These are phyloP conservation scores for Girardinus metallicus DNA, from an alignment of 2,797 vertebrate species.

Conservation along the genomic window DNA sequence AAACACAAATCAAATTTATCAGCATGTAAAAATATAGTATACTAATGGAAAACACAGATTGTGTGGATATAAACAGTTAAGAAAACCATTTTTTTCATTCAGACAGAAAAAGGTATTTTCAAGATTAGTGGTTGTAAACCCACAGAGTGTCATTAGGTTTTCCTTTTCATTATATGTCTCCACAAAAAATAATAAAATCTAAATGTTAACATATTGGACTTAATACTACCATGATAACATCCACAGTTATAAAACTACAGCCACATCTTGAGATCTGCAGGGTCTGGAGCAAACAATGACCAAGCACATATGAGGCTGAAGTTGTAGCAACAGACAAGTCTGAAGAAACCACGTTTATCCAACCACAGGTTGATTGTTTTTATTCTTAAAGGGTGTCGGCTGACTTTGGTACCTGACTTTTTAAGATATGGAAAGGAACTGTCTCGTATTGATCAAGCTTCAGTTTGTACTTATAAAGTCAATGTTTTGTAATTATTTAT, in stretches of 20 bases:
- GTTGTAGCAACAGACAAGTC: background rate
- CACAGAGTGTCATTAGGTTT: background rate
- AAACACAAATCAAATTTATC: constrained; percentile 53
- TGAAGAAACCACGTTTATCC: background rate
- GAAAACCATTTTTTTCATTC: constrained; percentile 21
- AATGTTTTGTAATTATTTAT: background rate
- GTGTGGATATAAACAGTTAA: constrained; percentile 31
- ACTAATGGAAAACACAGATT: constrained; percentile 39
- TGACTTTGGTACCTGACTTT: background rate
- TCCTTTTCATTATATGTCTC: constrained; percentile 15
- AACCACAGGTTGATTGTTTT: background rate
- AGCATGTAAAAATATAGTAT: constrained; percentile 36
- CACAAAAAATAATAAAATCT: constrained; percentile 22
- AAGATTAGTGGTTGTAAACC: constrained; percentile 15
- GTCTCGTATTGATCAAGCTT: background rate
- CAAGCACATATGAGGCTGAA: background rate
- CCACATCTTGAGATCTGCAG: background rate
- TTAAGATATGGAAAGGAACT: background rate
- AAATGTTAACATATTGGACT: constrained; percentile 35
- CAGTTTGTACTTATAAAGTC: background rate
- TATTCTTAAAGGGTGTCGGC: background rate
- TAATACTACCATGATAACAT: background rate
- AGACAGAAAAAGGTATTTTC: constrained; percentile 25
- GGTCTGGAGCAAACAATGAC: background rate
- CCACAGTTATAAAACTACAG: background rate